Conservation (phyloP, 2,113 vertebrate species). For the Urocitellus parryii region DNA sequence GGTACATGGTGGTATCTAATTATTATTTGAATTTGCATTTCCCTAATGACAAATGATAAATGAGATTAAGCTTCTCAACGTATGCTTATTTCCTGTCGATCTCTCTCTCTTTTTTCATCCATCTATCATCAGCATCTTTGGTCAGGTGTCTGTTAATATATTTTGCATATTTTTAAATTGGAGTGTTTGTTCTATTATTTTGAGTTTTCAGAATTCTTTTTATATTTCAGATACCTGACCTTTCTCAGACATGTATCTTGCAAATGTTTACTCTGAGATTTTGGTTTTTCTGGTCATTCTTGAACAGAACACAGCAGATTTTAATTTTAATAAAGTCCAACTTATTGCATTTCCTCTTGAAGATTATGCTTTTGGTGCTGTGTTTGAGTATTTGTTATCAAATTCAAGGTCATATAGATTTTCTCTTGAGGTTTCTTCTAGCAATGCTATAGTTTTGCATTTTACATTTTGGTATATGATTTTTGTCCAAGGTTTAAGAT, state of each 20-base stretch:
- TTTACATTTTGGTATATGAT: neutral
- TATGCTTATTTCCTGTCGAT: neutral
- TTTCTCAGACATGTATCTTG: neutral
- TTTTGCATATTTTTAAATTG: neutral
- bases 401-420: neutral
- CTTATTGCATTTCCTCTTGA: neutral
- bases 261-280: neutral
- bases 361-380: neutral
- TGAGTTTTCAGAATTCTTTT: neutral
- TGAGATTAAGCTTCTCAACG: neutral
- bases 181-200: neutral
- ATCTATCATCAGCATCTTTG: neutral
- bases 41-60: neutral
- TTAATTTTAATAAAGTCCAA: neutral
- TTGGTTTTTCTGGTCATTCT: neutral
- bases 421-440: neutral
- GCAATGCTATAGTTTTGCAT: neutral
- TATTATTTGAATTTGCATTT: neutral
- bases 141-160: neutral
- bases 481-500: neutral
- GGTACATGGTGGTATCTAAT: neutral
- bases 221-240: neutral
- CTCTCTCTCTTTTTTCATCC: neutral
- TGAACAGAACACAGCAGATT: neutral
- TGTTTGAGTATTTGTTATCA: neutral